Conservation (phyloP, 2,888 invertebrate genomes). For the Acholoe squamosa region DNA sequence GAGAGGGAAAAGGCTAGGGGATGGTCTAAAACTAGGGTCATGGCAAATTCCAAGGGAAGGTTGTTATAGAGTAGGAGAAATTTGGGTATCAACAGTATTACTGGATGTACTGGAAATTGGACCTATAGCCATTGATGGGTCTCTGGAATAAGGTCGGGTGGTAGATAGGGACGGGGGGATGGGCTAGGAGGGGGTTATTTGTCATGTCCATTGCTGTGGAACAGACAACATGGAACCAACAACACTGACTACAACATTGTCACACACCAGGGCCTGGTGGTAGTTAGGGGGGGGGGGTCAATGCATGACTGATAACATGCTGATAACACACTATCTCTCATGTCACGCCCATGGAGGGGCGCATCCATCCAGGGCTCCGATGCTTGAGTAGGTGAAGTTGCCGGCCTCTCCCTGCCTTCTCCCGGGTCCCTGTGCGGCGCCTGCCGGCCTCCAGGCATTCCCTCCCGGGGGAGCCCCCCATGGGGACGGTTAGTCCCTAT, state of each 20-base stretch:
- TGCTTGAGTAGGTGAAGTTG: neutral
- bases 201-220: neutral
- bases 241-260: neutral
- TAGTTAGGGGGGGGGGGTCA: neutral
- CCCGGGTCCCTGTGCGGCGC: neutral
- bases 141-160: neutral
- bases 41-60: too few relatives aligned
- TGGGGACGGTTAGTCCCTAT: neutral
- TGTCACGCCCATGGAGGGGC: neutral
- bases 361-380: neutral
- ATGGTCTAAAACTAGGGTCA: too few relatives aligned
- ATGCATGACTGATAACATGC: conserved; percentile 35
- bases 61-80: too few relatives aligned
- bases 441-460: neutral
- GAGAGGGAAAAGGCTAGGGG: too few relatives aligned
- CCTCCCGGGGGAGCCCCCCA: neutral
- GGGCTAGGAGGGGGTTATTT: neutral
- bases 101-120: too few relatives aligned
- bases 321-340: conserved; percentile 32
- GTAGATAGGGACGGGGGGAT: neutral
- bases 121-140: too few relatives aligned
- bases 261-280: neutral
- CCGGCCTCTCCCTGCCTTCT: neutral
- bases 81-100: too few relatives aligned
- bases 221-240: conserved; percentile 2